Base-by-base conservation (phyloP, 2,888 invertebrate species). In the Athripsodes cinereus region DNA sequence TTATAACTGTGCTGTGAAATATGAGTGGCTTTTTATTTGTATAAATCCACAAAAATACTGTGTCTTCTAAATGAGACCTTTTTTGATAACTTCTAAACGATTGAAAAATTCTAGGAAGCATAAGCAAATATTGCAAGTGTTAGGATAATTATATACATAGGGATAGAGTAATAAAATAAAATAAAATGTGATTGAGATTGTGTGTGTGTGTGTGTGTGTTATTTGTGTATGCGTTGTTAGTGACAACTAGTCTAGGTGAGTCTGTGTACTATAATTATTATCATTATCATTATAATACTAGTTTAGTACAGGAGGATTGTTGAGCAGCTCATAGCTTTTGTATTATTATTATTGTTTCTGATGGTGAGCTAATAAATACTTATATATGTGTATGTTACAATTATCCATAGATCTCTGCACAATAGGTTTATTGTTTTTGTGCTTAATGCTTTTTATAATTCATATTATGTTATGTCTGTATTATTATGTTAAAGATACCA, bases 1-100 rank as follows among this genome's bases (percentile, higher is more conserved):
- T 75, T 75, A 75, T 74, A 75, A 76, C 76, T 76, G 77, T 76
- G 77, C 77, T 77, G 77, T 77, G 77, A 78, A 74, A 75, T 73
- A 74, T 74, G 75, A 77, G 77, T 77, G 78, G 76, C 76, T 78
- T 78, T 77, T 75, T 75, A 74, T 74, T 75, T 75, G 62, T 64
- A 64, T 58, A 60, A 62, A 60, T 59, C 64, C 64, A 62, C 64
- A 63, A 65, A 66, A 56, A 63, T 57, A 57, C 62, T 62, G 63
- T 58, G 64, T 60, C 59, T 60, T 60, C 46, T 22, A 51, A 59
- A 55, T 54, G 55, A 53, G 55, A 54, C 55, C 64, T 58, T 56
- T 62, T 62, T 61, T 54, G 59, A 55, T 62, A 61, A 58, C 53
- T 58, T 53, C 56, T 55, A 53, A 19, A 20, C 10, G 26, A 26